Base-by-base conservation (phyloP, 2,888 invertebrate species). In the Netelia inedita region DNA sequence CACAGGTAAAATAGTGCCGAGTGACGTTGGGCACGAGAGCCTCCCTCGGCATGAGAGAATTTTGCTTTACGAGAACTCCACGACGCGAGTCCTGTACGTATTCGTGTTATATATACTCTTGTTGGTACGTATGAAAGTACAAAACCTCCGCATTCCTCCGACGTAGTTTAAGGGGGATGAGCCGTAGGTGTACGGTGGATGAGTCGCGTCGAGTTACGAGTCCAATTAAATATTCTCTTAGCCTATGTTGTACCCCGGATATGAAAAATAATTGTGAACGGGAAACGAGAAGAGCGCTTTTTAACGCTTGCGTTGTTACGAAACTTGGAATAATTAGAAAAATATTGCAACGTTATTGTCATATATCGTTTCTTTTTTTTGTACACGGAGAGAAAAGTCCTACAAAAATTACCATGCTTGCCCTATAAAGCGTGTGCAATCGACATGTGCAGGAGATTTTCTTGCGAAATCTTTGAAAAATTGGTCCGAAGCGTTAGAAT, bases 171-270 rank as follows among this genome's bases (percentile, higher is more conserved):
- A 28, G 28, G 28, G 28, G 28, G 28, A 28, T 28, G 28, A 28
- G 5, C 28, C 28, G 28, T 28, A 28, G 28, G 50, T 57, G 23
- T 23, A 28, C 14, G 16, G 72, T 76, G 76, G 78, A 78, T 59
- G 59, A 61, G 68, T 61, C 78, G 21, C 63, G 61, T 74, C 59
- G 71, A 75, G 83, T 74, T 83, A 46, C 55, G 63, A 41, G 69
- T 79, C 83, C 79, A 83, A 83, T 83, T 83, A 83, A 83, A 83
- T 75, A 79, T 75, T 68, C n/a, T 73, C 50, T 71, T 50, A 19
- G 35, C 74, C 61, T 53, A 53, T 16, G 11, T 28, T n/a, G 14
- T 53, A 16, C 6, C n/a, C 35, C 61, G 69, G 23, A 71, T 78
- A 75, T 75, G 46, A 53, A 11, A 11, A 50, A 63, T 3, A 74